Conservation (phyloP, 2,113 vertebrate species). For the Formicarius rufipectus region DNA sequence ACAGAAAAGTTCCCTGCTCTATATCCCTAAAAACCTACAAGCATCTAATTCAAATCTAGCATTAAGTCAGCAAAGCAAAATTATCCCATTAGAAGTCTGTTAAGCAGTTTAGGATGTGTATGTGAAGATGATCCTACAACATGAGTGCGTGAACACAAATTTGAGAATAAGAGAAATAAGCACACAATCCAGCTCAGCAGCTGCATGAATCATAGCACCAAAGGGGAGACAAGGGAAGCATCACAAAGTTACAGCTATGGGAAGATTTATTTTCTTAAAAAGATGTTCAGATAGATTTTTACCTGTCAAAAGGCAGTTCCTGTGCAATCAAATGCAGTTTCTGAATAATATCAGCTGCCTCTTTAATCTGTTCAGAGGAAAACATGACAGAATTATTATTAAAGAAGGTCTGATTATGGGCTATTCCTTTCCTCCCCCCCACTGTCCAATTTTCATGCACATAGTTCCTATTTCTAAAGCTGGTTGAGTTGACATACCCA, state of each 20-base stretch:
- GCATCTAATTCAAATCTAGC: slow-evolving; percentile 52
- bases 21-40: slow-evolving; percentile 39
- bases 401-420: not conserved
- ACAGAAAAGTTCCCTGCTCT: not conserved
- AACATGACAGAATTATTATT: slow-evolving; percentile 14
- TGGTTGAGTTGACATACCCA: not conserved
- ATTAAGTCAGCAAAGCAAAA: slow-evolving; percentile 54
- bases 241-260: not conserved
- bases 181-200: slow-evolving; percentile 16
- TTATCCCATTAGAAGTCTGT: slow-evolving; percentile 58
- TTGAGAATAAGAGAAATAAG: slow-evolving; percentile 2
- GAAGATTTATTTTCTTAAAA: not conserved
- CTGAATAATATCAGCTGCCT: slow-evolving; percentile 99
- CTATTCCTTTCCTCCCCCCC: not conserved
- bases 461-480: not conserved
- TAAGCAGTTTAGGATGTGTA: slow-evolving; percentile 53
- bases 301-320: slow-evolving; percentile 98
- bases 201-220: not conserved
- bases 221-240: slow-evolving; percentile 13
- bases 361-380: slow-evolving; percentile 88
- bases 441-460: not conserved
- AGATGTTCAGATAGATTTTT: slow-evolving; percentile 60
- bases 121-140: slow-evolving; percentile 32
- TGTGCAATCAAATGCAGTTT: slow-evolving; percentile 98
- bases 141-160: not conserved